A percentile compares a stretch with the other conserved stretches of the same genome.
Evolutionary conservation across 2,888 invertebrate genomes (phyloP).

Genomic region (Polydesmus complanatus): DNA sequence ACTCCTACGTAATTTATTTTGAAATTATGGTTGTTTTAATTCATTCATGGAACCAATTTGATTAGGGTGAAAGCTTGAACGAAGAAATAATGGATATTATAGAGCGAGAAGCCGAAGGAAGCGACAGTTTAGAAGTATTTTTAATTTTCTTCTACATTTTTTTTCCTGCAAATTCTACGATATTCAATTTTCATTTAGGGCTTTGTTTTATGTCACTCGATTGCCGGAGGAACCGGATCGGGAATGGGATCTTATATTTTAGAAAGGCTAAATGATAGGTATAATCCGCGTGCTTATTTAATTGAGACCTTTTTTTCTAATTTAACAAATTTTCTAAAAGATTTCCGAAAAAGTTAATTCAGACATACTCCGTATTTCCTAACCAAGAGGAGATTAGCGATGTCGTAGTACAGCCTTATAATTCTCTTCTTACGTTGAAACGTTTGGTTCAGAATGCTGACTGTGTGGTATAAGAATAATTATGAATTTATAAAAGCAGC

Average conservation of each 20-base stretch:
- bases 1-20: constrained; percentile 35
- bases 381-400: constrained; percentile 93
- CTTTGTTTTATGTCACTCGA: constrained; percentile 95
- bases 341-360: constrained; percentile 93
- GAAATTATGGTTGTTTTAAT: background rate
- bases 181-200: constrained; percentile 44
- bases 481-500: background rate
- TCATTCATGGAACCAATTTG: background rate
- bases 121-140: constrained; percentile 82
- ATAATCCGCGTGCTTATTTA: background rate
- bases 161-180: constrained; percentile 1
- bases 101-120: constrained; percentile 94
- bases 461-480: constrained; percentile 59
- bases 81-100: constrained; percentile 98
- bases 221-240: constrained; percentile 97
- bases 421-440: constrained; percentile 85
- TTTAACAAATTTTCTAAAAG: constrained; percentile 34
- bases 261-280: constrained; percentile 62
- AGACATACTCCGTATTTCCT: constrained; percentile 98
- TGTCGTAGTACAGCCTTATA: constrained; percentile 92
- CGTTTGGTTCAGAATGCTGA: constrained; percentile 89
- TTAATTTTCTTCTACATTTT: background rate
- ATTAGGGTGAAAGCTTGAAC: constrained; percentile 73
- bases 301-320: background rate
- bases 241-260: constrained; percentile 96